Percentiles rank a stretch among this genome's conserved stretches.
Conservation (phyloP, 2,113 vertebrate genomes). For the Salminus brasiliensis region DNA sequence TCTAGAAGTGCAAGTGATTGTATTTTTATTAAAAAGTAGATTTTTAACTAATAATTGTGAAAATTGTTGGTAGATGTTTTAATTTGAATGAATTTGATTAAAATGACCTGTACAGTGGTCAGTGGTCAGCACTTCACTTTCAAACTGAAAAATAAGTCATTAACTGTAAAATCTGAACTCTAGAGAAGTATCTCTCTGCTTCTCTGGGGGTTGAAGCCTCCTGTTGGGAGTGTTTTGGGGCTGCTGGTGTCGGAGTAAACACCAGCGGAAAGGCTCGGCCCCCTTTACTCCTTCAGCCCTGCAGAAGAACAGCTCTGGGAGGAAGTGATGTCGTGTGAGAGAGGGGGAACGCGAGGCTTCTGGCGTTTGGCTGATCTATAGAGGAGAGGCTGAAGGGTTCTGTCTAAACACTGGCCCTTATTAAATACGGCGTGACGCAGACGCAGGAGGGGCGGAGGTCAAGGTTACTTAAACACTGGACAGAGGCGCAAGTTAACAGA, state of each 20-base stretch:
- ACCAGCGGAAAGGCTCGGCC: conserved; percentile 1
- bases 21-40: too few species aligned
- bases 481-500: conserved; percentile 40
- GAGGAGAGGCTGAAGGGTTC: conserved; percentile 57
- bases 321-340: conserved; percentile 39
- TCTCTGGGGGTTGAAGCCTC: background rate
- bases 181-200: background rate
- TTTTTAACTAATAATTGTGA: too few species aligned
- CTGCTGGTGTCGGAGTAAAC: conserved; percentile 9
- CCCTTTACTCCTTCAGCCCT: conserved; percentile 18
- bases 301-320: conserved; percentile 35
- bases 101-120: too few species aligned
- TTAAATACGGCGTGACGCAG: conserved; percentile 58
- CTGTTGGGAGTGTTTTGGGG: background rate
- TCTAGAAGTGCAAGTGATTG: too few species aligned
- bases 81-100: too few species aligned
- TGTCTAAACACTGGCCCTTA: conserved; percentile 57
- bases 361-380: conserved; percentile 38
- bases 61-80: too few species aligned
- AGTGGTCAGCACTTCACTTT: too few species aligned
- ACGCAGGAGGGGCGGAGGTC: conserved; percentile 46
- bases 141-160: too few species aligned
- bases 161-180: too few species aligned
- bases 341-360: conserved; percentile 38
- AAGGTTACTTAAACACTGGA: conserved; percentile 59